These are phyloP conservation scores for Mustela nigripes DNA, from an alignment of 2,113 vertebrate genomes.

Conservation along the genomic window DNA sequence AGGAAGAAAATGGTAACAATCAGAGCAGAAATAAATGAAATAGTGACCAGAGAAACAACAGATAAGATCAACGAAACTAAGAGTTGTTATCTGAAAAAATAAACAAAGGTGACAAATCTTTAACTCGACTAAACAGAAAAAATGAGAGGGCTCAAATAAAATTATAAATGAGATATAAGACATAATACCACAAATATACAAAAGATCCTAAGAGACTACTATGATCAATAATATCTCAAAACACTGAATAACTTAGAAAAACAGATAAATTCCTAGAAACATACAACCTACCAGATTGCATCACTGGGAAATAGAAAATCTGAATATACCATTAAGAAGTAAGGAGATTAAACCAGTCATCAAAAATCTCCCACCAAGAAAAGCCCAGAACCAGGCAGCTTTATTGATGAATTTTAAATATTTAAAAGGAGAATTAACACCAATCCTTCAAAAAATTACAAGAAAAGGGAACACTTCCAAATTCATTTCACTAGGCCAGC, in stretches of 20 bases:
- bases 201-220: neutral
- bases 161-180: neutral
- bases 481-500: neutral
- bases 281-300: neutral
- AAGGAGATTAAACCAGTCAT: neutral
- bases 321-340: neutral
- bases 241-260: neutral
- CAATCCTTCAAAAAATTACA: neutral
- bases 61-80: neutral
- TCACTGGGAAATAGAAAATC: neutral
- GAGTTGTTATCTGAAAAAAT: neutral
- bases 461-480: neutral
- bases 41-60: neutral
- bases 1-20: neutral
- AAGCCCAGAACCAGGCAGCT: neutral
- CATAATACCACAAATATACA: neutral
- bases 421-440: neutral
- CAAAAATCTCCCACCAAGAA: neutral
- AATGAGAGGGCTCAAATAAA: neutral
- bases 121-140: neutral
- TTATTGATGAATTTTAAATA: neutral
- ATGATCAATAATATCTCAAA: neutral
- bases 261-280: neutral
- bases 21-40: neutral
- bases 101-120: neutral